Base-by-base conservation (phyloP, 2,888 invertebrate genomes). In the Phyto melanocephala region DNA sequence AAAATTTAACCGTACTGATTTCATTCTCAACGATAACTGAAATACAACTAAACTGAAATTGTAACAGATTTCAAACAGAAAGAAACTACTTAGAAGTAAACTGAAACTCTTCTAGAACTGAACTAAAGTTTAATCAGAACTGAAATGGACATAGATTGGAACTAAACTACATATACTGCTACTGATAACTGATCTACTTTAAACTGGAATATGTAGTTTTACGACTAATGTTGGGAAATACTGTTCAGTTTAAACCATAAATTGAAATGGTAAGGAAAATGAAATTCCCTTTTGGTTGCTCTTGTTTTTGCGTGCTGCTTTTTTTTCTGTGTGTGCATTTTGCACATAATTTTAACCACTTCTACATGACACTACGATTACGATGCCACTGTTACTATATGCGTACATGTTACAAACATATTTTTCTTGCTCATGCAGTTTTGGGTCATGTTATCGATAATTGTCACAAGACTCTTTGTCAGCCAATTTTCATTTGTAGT, bases 391-490 rank as follows among this genome's bases (percentile, higher is more conserved):
- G 54, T 22, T 54, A 68, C 54, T 60, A 40, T 62, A 17, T 65
- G 71, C 35, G 28, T 5, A 28, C 6, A 28, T 28, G 22, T 13
- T 13, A 24, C 5, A 52, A 28, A 52, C 70, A 65, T 68, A 62
- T 80, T 67, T 58, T 67, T 20, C 58, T 60, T 52, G 65, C 52
- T 58, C 42, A 60, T 79, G 28, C 68, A 82, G 74, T 79, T 79
- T 76, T 63, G 60, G 79, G 82, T 82, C 82, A 80, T 80, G 79
- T 80, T 82, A 76, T 79, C 79, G 79, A 82, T 82, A 82, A 80
- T 79, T 82, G 82, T 80, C 79, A 79, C 65, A 79, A 83, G 80
- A 82, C 76, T 76, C 71, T 71, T 75, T 82, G 82, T 82, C 82
- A 82, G 79, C 76, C 76, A 82, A 82, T 79, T 82, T 80, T 79